phyloP scores from a whole-genome alignment of 1,140 invertebrate species.

The Bradysia coprophila region DNA sequence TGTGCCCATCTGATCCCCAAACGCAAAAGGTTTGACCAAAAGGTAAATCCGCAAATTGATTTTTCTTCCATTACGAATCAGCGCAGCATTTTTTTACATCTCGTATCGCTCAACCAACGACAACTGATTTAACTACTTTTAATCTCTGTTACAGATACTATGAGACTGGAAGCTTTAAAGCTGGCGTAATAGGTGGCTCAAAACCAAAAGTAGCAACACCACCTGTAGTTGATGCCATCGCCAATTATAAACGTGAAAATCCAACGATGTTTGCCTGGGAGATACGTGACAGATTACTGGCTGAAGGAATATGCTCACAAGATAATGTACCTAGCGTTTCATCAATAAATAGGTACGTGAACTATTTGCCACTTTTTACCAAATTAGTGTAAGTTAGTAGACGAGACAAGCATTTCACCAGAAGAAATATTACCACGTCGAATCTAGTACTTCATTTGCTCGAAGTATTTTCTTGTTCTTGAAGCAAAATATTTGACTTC shows the following conservation, averaged over 20 bases:
- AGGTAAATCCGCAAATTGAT: too few relatives aligned
- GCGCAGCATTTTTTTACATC: too few relatives aligned
- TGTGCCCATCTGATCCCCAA: too few relatives aligned
- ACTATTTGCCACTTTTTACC: neutral
- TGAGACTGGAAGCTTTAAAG: constrained; percentile 96
- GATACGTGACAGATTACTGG: constrained; percentile 87
- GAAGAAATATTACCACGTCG: constrained; percentile 5
- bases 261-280: constrained; percentile 99
- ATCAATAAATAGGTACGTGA: constrained; percentile 91
- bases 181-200: constrained; percentile 95
- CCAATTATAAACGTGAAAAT: constrained; percentile 95
- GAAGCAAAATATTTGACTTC: too few relatives aligned
- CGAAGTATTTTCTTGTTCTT: too few relatives aligned
- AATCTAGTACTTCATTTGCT: too few relatives aligned
- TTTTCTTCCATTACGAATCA: too few relatives aligned
- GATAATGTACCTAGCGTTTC: constrained; percentile 98
- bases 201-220: constrained; percentile 99
- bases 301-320: constrained; percentile 93
- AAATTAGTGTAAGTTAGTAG: neutral
- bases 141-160: constrained; percentile 57
- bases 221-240: constrained; percentile 94
- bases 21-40: too few relatives aligned
- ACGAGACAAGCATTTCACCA: neutral
- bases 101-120: too few relatives aligned
- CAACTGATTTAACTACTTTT: too few relatives aligned